Evolutionary conservation across 2,797 vertebrate species (phyloP).

Genomic region (Sebastes diaconus): DNA sequence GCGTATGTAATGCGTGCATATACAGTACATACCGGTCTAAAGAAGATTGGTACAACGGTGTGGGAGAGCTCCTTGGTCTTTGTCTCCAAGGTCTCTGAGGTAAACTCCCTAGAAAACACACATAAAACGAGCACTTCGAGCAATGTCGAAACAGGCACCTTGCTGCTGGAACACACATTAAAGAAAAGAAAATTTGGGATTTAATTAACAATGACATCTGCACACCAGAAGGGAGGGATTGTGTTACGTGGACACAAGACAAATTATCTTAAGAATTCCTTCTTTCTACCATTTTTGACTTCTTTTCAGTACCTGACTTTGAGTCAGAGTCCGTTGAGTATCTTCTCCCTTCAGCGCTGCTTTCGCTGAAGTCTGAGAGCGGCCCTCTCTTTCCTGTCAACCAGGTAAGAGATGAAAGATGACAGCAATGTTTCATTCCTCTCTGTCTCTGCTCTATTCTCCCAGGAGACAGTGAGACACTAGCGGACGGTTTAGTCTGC

Average conservation of each 20-base stretch:
- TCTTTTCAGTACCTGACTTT: constrained; percentile 76
- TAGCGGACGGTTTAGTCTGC: constrained; percentile 53
- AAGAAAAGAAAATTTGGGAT: background rate
- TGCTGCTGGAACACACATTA: background rate
- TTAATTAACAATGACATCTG: background rate
- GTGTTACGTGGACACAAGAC: background rate
- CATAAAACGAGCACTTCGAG: background rate
- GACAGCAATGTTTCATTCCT: constrained; percentile 43
- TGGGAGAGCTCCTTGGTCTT: constrained; percentile 76
- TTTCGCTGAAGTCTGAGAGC: constrained; percentile 82
- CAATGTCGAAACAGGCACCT: background rate
- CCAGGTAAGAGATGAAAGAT: constrained; percentile 52
- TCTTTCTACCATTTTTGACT: background rate
- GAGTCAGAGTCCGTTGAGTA: constrained; percentile 82
- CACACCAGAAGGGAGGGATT: background rate
- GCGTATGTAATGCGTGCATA: background rate
- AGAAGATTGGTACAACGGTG: constrained; percentile 68
- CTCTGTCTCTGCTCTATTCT: background rate
- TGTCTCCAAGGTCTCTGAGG: constrained; percentile 80
- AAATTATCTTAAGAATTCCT: background rate
- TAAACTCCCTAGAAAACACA: constrained; percentile 73
- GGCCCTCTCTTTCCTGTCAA: constrained; percentile 83
- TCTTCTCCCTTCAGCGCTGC: constrained; percentile 80
- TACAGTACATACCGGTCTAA: constrained; percentile 71
- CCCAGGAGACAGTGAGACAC: constrained; percentile 32